phyloP scores from a whole-genome alignment of 1,140 invertebrate genomes.

The Drosophila sp. region DNA sequence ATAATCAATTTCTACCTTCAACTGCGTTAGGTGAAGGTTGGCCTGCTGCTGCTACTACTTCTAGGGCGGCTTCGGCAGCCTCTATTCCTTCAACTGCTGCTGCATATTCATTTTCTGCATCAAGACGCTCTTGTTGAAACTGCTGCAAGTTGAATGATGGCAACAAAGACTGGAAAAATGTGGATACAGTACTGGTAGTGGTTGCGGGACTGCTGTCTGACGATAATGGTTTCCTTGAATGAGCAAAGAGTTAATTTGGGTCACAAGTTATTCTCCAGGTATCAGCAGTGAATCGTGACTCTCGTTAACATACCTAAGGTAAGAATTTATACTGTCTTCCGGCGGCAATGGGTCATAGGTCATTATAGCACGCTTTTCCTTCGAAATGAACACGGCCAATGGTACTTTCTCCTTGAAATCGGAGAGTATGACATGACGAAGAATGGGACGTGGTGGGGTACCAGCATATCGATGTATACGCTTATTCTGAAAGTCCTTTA shows the following conservation, averaged over 20 bases:
- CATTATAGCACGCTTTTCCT: slow-evolving; percentile 86
- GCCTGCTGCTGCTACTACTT: slow-evolving; percentile 25
- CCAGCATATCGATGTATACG: slow-evolving; percentile 83
- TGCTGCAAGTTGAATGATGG: slow-evolving; percentile 85
- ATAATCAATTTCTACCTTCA: slow-evolving; percentile 36
- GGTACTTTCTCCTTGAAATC: slow-evolving; percentile 88
- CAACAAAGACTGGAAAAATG: slow-evolving; percentile 88
- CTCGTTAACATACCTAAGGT: slow-evolving; percentile 81
- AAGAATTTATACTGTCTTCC: slow-evolving; percentile 89
- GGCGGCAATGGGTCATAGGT: slow-evolving; percentile 93
- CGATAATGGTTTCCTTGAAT: slow-evolving; percentile 82
- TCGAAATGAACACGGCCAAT: slow-evolving; percentile 74
- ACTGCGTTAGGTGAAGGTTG: slow-evolving; percentile 33
- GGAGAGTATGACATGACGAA: slow-evolving; percentile 91
- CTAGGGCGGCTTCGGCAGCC: slow-evolving; percentile 25
- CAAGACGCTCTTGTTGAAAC: slow-evolving; percentile 25
- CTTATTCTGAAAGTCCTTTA: slow-evolving; percentile 87
- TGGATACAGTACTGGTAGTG: slow-evolving; percentile 83
- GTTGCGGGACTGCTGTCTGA: slow-evolving; percentile 83
- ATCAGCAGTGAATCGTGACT: too few species aligned
- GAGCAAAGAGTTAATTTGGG: neutral
- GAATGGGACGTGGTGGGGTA: slow-evolving; percentile 88
- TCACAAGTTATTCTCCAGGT: neutral
- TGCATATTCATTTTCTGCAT: neutral
- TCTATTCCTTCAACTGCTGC: slow-evolving; percentile 3